Evolutionary conservation across 2,113 vertebrate genomes (phyloP), one percentile per base, ranked within the genome.

Genomic region (Osmerus eperlanus): DNA sequence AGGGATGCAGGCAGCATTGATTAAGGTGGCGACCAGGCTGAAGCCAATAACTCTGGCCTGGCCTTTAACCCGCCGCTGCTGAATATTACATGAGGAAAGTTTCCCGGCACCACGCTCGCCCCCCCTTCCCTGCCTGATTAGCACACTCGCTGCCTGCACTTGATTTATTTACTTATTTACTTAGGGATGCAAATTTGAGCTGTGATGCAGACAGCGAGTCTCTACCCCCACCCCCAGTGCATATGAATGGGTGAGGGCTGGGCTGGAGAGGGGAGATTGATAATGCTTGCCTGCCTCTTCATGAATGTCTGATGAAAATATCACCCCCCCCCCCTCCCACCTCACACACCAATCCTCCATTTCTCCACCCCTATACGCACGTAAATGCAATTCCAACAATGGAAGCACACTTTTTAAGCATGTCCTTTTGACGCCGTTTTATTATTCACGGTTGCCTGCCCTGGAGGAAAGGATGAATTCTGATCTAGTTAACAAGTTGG

Each of bases 111-210:
- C 85, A 75, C 75, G 86, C 89, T 88, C 78, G 78, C 23, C 90
- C 73, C 78, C 82, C 82, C 83, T 84, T 87, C 89, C 88, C 81
- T 75, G 62, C 81, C 87, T 92, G 90, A 91, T 91, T 92, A 93
- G 88, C 90, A 90, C 89, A 88, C 91, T 90, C 84, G 78, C 85
- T 84, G 85, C 89, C 87, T 79, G 76, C 83, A 84, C 87, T 91
- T 91, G 90, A 93, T 93, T 92, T 92, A 92, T 92, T 91, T 92
- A 90, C 90, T 91, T 92, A 92, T 92, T 92, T 92, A 92, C 91
- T 92, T 90, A 92, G 82, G 75, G 85, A 92, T 92, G 91, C 92
- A 93, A 93, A 93, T 93, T 90, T 87, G 77, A 83, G 81, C 81
- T 75, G 83, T 84, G 86, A 91, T 90, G 36, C 90, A 88, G 85